Percentiles rank a stretch among this genome's conserved stretches.
These are phyloP conservation scores for Sebastes vulpes DNA, from an alignment of 2,797 vertebrate species.

Conservation along the genomic window DNA sequence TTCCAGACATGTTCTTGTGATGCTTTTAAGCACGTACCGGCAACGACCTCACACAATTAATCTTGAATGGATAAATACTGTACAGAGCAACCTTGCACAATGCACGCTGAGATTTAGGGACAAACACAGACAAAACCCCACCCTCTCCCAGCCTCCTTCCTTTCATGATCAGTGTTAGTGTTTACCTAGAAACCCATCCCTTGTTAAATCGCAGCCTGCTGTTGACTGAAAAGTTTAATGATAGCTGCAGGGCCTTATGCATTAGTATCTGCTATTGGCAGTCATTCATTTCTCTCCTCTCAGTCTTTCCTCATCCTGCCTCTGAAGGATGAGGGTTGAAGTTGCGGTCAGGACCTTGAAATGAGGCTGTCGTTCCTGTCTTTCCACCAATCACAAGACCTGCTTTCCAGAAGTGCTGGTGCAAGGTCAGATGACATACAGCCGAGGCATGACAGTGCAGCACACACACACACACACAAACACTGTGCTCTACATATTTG, in stretches of 20 bases:
- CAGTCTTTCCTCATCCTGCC: slow-evolving; percentile 52
- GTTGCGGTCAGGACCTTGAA: slow-evolving; percentile 74
- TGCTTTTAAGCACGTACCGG: slow-evolving; percentile 34
- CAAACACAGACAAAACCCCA: slow-evolving; percentile 27
- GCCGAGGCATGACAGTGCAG: slow-evolving; percentile 61
- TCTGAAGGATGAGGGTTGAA: slow-evolving; percentile 79
- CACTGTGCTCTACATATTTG: slow-evolving; percentile 32
- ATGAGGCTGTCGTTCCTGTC: slow-evolving; percentile 45
- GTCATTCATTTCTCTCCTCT: slow-evolving; percentile 58
- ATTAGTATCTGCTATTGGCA: slow-evolving; percentile 72
- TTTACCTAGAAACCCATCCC: slow-evolving; percentile 70
- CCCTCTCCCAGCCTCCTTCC: slow-evolving; percentile 3
- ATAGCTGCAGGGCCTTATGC: slow-evolving; percentile 72
- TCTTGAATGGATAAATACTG: slow-evolving; percentile 30
- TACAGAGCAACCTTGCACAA: slow-evolving; percentile 18
- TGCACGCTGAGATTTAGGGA: slow-evolving; percentile 25
- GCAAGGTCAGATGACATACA: slow-evolving; percentile 73
- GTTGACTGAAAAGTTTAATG: slow-evolving; percentile 81
- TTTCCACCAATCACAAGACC: slow-evolving; percentile 73
- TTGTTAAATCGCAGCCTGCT: slow-evolving; percentile 69
- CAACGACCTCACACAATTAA: slow-evolving; percentile 34
- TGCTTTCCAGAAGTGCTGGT: slow-evolving; percentile 45
- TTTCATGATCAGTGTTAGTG: slow-evolving; percentile 44
- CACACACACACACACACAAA: neutral
- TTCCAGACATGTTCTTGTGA: slow-evolving; percentile 53